A percentile compares a stretch with the other conserved stretches of the same genome.
phyloP scores from a whole-genome alignment of 2,888 invertebrate genomes.

The Stomorhina lunata region DNA sequence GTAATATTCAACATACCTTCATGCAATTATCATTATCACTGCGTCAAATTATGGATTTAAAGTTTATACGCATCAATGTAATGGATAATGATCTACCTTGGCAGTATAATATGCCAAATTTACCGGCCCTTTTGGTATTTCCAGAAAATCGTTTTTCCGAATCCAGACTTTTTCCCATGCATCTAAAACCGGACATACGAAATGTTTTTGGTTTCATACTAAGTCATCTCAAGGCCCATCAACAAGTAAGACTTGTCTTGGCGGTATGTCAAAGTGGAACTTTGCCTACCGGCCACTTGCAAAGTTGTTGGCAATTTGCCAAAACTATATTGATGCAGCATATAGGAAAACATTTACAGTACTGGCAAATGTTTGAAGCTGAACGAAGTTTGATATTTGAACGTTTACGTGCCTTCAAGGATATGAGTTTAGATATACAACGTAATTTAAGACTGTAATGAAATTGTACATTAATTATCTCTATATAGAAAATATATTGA shows the following conservation, averaged over 20 bases:
- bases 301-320: slow-evolving; percentile 73
- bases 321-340: slow-evolving; percentile 71
- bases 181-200: slow-evolving; percentile 76
- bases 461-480: slow-evolving; percentile 12
- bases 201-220: slow-evolving; percentile 86
- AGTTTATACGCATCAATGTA: slow-evolving; percentile 88
- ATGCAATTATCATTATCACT: slow-evolving; percentile 79
- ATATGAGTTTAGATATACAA: slow-evolving; percentile 72
- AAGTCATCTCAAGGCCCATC: slow-evolving; percentile 82
- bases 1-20: slow-evolving; percentile 85
- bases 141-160: slow-evolving; percentile 83
- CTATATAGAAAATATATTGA: no score
- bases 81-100: slow-evolving; percentile 92
- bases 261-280: slow-evolving; percentile 69
- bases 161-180: slow-evolving; percentile 85
- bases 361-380: slow-evolving; percentile 72
- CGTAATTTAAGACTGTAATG: slow-evolving; percentile 66
- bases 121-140: slow-evolving; percentile 91
- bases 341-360: slow-evolving; percentile 71
- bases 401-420: slow-evolving; percentile 72
- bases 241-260: slow-evolving; percentile 70
- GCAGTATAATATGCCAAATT: slow-evolving; percentile 85
- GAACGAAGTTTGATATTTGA: slow-evolving; percentile 70
- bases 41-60: slow-evolving; percentile 61
- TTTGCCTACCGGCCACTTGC: slow-evolving; percentile 65